Conservation (phyloP, 2,888 invertebrate species). For the Torymus auratus region DNA sequence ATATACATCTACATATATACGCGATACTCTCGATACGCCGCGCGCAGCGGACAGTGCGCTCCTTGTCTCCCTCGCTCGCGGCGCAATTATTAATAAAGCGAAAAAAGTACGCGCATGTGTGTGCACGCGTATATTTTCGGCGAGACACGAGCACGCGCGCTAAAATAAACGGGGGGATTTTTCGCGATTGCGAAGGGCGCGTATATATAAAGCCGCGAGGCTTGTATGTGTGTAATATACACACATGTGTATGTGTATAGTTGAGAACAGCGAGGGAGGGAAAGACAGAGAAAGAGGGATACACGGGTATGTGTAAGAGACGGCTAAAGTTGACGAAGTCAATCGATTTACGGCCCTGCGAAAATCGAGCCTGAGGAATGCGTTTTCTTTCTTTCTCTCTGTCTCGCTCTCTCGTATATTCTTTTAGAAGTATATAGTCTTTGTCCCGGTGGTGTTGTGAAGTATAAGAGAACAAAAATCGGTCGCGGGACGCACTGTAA, state of each 20-base stretch:
- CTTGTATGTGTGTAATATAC: too few species aligned
- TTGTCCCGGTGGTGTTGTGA: constrained; percentile 1
- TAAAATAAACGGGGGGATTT: too few species aligned
- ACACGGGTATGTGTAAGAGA: neutral
- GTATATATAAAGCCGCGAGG: too few species aligned
- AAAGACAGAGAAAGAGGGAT: neutral
- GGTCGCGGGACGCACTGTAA: constrained; percentile 14
- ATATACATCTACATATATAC: too few species aligned
- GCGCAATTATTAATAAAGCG: too few species aligned
- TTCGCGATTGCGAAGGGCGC: too few species aligned
- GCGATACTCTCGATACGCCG: too few species aligned
- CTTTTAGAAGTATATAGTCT: too few species aligned
- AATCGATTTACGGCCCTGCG: constrained; percentile 23
- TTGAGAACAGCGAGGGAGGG: neutral
- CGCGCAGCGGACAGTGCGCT: neutral
- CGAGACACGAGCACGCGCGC: too few species aligned
- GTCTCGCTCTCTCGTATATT: neutral
- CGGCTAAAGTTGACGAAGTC: constrained; percentile 26
- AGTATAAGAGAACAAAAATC: neutral
- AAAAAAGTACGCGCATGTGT: too few species aligned
- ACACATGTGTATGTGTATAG: too few species aligned
- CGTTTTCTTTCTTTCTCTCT: neutral
- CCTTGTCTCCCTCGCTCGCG: neutral
- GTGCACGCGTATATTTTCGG: too few species aligned
- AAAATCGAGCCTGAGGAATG: neutral